These are phyloP conservation scores for Callocephalon fimbriatum DNA, from an alignment of 2,113 vertebrate genomes.

Conservation along the genomic window DNA sequence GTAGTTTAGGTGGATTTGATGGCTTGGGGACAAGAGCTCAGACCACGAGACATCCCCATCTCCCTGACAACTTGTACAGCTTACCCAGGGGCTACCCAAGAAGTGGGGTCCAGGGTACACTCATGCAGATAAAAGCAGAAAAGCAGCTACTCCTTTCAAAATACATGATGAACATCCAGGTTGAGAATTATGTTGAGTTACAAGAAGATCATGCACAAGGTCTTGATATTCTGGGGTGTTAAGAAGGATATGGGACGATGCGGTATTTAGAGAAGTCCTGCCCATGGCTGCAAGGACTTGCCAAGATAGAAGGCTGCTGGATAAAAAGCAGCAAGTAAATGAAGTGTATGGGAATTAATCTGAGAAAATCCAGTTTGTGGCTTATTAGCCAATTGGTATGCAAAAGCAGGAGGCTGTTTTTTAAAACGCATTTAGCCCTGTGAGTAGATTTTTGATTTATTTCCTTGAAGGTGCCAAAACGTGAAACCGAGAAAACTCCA, in stretches of 20 bases:
- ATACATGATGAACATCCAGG: fast-evolving
- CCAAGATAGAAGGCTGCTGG: neutral
- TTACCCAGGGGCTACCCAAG: neutral
- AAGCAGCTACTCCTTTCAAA: neutral
- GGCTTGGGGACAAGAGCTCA: neutral
- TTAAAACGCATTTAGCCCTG: neutral
- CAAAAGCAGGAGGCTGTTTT: neutral
- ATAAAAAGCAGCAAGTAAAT: neutral
- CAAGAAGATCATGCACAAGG: neutral
- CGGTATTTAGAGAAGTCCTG: neutral
- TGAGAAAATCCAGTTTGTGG: conserved; percentile 38
- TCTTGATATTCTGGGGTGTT: neutral
- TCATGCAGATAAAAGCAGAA: neutral
- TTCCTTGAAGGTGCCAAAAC: neutral
- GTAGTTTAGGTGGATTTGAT: neutral
- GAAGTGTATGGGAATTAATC: conserved; percentile 17
- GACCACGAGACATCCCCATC: neutral
- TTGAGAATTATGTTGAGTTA: neutral
- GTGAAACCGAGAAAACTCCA: fast-evolving
- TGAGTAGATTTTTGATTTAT: neutral
- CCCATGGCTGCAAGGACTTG: neutral
- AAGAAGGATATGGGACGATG: too few relatives aligned
- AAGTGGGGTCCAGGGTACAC: fast-evolving
- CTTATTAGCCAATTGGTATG: conserved; percentile 33
- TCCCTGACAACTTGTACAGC: neutral